Conservation (phyloP, 2,113 vertebrate species). For the Talpa occidentalis region DNA sequence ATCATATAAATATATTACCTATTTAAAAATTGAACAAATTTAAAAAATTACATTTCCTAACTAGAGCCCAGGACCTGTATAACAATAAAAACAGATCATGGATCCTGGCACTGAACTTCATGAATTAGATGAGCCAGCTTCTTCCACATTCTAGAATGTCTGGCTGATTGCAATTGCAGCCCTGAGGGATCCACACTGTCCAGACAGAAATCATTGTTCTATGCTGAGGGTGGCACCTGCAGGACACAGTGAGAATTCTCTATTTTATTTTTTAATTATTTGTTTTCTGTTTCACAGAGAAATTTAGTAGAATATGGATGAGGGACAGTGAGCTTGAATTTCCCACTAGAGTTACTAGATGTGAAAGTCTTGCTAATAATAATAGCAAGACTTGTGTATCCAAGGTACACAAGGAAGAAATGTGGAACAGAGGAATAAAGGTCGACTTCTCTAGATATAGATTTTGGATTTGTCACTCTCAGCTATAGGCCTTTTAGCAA, state of each 20-base stretch:
- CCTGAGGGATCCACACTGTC: neutral
- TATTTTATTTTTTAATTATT: neutral
- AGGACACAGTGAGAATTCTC: slow-evolving; percentile 20
- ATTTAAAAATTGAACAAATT: slow-evolving; percentile 13
- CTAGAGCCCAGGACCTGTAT: neutral
- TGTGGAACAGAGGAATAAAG: neutral
- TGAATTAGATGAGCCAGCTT: neutral
- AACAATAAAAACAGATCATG: neutral
- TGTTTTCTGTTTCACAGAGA: neutral
- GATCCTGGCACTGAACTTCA: neutral
- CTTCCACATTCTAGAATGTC: neutral
- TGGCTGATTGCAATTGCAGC: neutral
- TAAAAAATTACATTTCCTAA: neutral
- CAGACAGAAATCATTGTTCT: neutral
- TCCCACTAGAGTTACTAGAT: neutral
- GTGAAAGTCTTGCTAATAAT: neutral
- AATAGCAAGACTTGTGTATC: neutral
- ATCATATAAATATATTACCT: neutral
- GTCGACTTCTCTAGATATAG: neutral
- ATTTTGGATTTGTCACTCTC: neutral
- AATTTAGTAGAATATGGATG: neutral
- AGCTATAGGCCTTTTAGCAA: neutral
- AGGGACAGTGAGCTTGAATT: neutral
- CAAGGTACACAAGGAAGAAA: neutral
- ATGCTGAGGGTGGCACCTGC: slow-evolving; percentile 25